Evolutionary conservation across 2,113 vertebrate species (phyloP).

Genomic region (Lota lota): DNA sequence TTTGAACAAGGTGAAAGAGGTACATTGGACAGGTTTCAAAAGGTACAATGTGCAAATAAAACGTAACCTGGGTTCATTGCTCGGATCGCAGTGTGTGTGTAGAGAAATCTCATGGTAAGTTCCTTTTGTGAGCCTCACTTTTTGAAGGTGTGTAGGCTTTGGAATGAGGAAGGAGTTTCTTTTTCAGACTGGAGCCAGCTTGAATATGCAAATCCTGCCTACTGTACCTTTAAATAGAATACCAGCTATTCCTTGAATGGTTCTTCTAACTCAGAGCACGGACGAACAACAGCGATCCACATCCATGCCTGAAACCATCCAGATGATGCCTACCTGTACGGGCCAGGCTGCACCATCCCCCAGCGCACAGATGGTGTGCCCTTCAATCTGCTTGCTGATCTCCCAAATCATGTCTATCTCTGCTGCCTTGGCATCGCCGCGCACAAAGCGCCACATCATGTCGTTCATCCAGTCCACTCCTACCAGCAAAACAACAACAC

Average conservation of each 20-base stretch:
- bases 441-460: constrained; percentile 93
- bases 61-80: neutral
- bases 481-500: constrained; percentile 37
- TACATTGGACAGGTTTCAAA: neutral
- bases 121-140: neutral
- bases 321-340: constrained; percentile 79
- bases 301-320: too few species aligned
- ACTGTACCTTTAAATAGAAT: too few species aligned
- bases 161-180: too few species aligned
- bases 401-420: constrained; percentile 98
- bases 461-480: constrained; percentile 99
- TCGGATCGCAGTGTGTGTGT: neutral
- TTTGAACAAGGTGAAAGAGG: neutral
- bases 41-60: too few species aligned
- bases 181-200: too few species aligned
- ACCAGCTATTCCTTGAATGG: too few species aligned
- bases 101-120: neutral
- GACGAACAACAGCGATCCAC: too few species aligned
- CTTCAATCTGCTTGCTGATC: constrained; percentile 97
- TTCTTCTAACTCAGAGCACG: too few species aligned
- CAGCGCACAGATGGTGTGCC: constrained; percentile 95
- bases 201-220: too few species aligned
- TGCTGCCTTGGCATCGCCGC: constrained; percentile 75
- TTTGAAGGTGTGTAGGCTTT: neutral
- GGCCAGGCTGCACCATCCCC: constrained; percentile 95